Evolutionary conservation across 2,113 vertebrate genomes (phyloP).

Genomic region (Siphamia tubifer): DNA sequence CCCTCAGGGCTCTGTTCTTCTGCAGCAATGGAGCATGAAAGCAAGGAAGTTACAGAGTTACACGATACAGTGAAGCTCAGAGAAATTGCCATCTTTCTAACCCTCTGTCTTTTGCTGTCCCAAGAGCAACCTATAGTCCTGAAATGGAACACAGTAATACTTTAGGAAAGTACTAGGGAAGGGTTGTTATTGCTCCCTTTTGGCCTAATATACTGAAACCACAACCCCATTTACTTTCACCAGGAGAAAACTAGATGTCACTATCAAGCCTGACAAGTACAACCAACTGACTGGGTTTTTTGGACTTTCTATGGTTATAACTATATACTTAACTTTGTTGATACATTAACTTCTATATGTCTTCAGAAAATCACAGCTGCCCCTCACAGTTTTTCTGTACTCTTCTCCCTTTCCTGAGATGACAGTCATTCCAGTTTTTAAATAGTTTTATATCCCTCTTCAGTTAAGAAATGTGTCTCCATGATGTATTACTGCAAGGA

Average conservation of each 20-base stretch:
- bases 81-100: neutral
- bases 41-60: neutral
- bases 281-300: neutral
- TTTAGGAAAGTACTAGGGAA: conserved; percentile 10
- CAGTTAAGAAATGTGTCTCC: conserved; percentile 40
- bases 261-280: neutral
- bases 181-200: conserved; percentile 16
- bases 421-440: conserved; percentile 9
- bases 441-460: conserved; percentile 31
- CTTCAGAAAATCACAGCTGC: neutral
- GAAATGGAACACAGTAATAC: conserved; percentile 6
- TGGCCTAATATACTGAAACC: conserved; percentile 21
- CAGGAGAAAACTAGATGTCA: conserved; percentile 43
- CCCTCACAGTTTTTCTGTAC: conserved; percentile 18
- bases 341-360: conserved; percentile 11
- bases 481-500: conserved; percentile 17
- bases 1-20: conserved; percentile 31
- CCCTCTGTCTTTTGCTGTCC: neutral
- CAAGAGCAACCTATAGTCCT: neutral
- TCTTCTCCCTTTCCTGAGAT: neutral
- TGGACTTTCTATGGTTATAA: neutral
- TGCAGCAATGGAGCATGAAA: neutral
- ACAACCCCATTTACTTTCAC: conserved; percentile 36
- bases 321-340: neutral
- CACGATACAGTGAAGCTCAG: conserved; percentile 5